Evolutionary conservation across 2,113 vertebrate genomes (phyloP).

Genomic region (Pluvialis apricaria): DNA sequence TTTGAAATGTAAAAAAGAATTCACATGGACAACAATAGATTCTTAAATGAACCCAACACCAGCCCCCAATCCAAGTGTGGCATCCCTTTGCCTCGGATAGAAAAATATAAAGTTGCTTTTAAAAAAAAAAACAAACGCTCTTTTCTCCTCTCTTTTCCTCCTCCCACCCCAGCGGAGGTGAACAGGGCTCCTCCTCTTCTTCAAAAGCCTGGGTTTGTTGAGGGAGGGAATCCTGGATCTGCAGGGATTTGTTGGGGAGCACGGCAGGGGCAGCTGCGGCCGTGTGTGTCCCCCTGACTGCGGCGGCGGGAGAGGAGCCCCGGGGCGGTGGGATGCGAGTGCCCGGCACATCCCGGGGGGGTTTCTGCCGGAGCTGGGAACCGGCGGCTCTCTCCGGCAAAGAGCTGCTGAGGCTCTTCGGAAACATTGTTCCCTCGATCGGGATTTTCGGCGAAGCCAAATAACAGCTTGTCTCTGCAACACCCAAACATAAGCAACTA

Average conservation of each 20-base stretch:
- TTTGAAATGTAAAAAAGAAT: conserved; percentile 70
- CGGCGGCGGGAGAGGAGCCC: neutral
- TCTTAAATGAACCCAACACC: conserved; percentile 55
- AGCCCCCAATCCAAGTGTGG: neutral
- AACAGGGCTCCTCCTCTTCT: neutral
- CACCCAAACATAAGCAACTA: conserved; percentile 22
- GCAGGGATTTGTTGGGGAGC: neutral
- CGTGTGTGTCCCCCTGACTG: neutral
- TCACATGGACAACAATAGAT: conserved; percentile 60
- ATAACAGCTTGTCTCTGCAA: neutral
- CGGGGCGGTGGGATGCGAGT: accelerated
- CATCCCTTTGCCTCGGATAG: neutral
- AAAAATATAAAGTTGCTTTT: conserved; percentile 17
- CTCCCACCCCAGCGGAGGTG: neutral
- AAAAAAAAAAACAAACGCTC: neutral
- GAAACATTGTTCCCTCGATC: neutral
- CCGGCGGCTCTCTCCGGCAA: neutral
- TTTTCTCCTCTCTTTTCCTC: neutral
- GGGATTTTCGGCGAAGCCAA: neutral
- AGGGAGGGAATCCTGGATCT: neutral
- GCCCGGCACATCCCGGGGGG: accelerated
- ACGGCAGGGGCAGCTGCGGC: neutral
- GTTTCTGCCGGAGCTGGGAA: neutral
- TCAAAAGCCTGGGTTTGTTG: neutral
- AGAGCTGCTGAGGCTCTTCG: neutral